Evolutionary conservation across 2,797 vertebrate genomes (phyloP).

Genomic region (Clarias platycephalus): DNA sequence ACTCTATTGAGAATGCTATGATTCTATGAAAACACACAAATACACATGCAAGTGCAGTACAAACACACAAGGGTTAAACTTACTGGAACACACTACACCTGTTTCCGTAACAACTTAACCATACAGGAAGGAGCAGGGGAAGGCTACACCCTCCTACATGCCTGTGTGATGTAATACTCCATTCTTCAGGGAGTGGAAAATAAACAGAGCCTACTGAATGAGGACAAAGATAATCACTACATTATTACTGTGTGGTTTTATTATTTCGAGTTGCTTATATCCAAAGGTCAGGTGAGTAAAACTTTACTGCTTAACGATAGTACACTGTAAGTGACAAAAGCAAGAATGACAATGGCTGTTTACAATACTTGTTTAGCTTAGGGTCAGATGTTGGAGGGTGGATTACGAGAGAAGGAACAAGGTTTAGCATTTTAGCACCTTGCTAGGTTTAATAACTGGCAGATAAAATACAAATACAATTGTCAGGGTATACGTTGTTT

Average conservation of each 20-base stretch:
- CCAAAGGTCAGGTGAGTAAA: constrained; percentile 61
- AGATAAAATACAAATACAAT: background rate
- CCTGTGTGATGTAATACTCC: constrained; percentile 48
- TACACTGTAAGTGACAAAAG: background rate
- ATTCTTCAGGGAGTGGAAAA: constrained; percentile 57
- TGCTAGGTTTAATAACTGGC: constrained; percentile 4
- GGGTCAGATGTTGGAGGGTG: background rate
- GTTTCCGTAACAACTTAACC: constrained; percentile 61
- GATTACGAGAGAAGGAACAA: background rate
- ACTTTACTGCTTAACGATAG: constrained; percentile 14
- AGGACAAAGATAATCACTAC: constrained; percentile 44
- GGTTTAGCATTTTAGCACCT: constrained; percentile 26
- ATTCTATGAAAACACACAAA: background rate
- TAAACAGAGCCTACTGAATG: constrained; percentile 41
- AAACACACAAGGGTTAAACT: constrained; percentile 26
- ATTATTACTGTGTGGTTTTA: constrained; percentile 53
- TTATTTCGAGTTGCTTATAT: constrained; percentile 28
- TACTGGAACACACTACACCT: constrained; percentile 46
- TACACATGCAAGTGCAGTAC: background rate
- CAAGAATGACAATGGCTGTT: background rate
- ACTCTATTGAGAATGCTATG: background rate
- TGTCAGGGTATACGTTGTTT: background rate
- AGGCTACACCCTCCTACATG: constrained; percentile 67
- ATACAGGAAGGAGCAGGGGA: constrained; percentile 67
- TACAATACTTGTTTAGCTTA: background rate